Percentiles rank a stretch among this genome's conserved stretches.
Conservation (phyloP, 2,888 invertebrate genomes). For the Liodrosophila aerea region DNA sequence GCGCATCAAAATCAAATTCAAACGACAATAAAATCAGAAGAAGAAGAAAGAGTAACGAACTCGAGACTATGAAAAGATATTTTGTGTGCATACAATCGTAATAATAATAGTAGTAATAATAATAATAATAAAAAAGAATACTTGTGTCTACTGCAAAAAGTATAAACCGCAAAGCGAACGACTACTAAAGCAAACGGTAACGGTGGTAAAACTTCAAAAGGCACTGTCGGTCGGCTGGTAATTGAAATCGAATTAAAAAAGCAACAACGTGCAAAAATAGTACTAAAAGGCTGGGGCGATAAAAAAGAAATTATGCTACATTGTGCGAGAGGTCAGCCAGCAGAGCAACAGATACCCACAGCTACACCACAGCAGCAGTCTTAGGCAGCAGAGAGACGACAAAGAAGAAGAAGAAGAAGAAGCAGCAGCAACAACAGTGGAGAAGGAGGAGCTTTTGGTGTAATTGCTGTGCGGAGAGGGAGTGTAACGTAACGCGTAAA, state of each 20-base stretch:
- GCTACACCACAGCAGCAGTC: no score
- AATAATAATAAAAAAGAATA: slow-evolving; percentile 21
- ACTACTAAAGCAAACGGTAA: slow-evolving; percentile 48
- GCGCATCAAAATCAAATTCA: slow-evolving; percentile 70
- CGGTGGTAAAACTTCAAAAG: slow-evolving; percentile 64
- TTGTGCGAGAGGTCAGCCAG: slow-evolving; percentile 67
- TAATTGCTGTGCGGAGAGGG: slow-evolving; percentile 33
- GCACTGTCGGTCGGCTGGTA: slow-evolving; percentile 59
- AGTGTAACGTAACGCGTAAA: no score
- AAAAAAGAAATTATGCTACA: slow-evolving; percentile 76
- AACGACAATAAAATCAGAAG: no score
- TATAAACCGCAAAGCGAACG: slow-evolving; percentile 21
- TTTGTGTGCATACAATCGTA: slow-evolving; percentile 59
- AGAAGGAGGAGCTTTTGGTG: slow-evolving; percentile 25
- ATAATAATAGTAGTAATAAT: slow-evolving; percentile 25
- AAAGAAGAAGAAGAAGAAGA: background rate
- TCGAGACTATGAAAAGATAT: slow-evolving; percentile 53
- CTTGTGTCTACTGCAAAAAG: background rate
- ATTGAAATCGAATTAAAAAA: slow-evolving; percentile 78
- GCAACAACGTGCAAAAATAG: slow-evolving; percentile 58
- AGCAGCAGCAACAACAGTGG: no score
- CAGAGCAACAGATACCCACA: slow-evolving; percentile 19
- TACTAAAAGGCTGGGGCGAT: slow-evolving; percentile 38
- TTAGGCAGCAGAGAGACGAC: background rate
- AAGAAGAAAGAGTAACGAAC: slow-evolving; percentile 61